Conservation (phyloP, 2,113 vertebrate species). For the Nerophis lumbriciformis region DNA sequence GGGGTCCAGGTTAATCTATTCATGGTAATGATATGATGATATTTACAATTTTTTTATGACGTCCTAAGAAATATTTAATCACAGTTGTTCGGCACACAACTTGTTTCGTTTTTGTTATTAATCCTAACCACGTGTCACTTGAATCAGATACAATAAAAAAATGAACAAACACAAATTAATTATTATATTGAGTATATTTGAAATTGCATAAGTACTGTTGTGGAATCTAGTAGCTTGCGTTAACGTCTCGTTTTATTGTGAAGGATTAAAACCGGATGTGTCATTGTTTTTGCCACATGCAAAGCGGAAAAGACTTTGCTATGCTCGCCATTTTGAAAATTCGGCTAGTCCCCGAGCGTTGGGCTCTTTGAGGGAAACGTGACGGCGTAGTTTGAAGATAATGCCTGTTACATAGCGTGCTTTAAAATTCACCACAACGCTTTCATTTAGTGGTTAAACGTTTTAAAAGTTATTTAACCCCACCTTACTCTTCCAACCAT, state of each 20-base stretch:
- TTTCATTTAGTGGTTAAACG: conserved; percentile 18
- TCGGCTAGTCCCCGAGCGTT: conserved; percentile 17
- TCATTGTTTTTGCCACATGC: conserved; percentile 14
- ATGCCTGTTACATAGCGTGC: conserved; percentile 48
- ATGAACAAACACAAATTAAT: too few relatives aligned
- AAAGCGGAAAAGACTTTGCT: conserved; percentile 19
- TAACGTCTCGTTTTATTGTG: conserved; percentile 32
- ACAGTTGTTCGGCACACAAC: neutral
- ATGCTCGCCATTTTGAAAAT: conserved; percentile 67
- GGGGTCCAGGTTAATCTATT: too few relatives aligned
- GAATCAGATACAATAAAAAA: too few relatives aligned
- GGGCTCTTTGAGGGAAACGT: conserved; percentile 21
- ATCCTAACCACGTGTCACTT: neutral
- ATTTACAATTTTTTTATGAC: neutral
- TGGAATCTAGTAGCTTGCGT: too few relatives aligned
- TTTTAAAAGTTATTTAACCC: conserved; percentile 16
- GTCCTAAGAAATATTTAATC: too few relatives aligned
- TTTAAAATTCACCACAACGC: conserved; percentile 17
- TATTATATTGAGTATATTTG: too few relatives aligned
- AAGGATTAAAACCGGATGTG: conserved; percentile 20
- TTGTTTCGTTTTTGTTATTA: neutral
- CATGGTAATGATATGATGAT: too few relatives aligned
- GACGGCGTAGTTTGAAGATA: conserved; percentile 34
- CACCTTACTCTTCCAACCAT: conserved; percentile 55
- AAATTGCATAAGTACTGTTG: too few relatives aligned